Percentiles rank a stretch among this genome's conserved stretches.
Evolutionary conservation across 2,888 invertebrate species (phyloP).

Genomic region (Leptura quadrifasciata): DNA sequence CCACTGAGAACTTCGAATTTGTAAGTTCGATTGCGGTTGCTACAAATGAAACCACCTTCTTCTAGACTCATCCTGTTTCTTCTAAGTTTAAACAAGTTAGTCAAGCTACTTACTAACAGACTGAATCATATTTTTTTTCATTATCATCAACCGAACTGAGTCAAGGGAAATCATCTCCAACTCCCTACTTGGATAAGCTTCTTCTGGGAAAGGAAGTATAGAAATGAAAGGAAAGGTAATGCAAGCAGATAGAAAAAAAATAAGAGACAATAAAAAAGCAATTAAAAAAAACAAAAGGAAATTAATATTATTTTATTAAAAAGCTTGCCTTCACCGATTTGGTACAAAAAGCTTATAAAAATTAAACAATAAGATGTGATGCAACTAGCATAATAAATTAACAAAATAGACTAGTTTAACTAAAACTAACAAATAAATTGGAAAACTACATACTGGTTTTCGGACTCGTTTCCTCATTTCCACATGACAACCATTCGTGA

Average conservation of each 20-base stretch:
- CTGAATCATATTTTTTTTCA: no score
- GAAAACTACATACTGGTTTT: neutral
- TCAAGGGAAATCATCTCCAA: no score
- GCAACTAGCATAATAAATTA: constrained; percentile 7
- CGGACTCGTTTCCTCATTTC: neutral
- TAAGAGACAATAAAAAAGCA: constrained; percentile 17
- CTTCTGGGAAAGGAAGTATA: constrained; percentile 46
- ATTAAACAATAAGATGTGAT: constrained; percentile 3
- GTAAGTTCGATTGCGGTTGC: no score
- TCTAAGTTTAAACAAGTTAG: no score
- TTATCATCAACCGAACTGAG: no score
- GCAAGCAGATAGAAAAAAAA: constrained; percentile 47
- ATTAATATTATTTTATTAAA: constrained; percentile 14
- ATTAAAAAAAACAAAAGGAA: constrained; percentile 21
- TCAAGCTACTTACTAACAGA: no score
- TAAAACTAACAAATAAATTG: constrained; percentile 1
- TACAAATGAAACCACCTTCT: no score
- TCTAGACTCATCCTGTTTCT: no score
- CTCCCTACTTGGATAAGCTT: no score
- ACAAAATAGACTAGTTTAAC: neutral
- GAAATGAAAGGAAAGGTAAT: constrained; percentile 43
- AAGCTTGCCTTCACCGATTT: neutral
- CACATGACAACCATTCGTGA: no score
- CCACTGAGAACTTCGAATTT: no score
- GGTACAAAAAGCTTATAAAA: constrained; percentile 15